phyloP scores from a whole-genome alignment of 2,113 vertebrate genomes.

The Epinephelus lanceolatus region DNA sequence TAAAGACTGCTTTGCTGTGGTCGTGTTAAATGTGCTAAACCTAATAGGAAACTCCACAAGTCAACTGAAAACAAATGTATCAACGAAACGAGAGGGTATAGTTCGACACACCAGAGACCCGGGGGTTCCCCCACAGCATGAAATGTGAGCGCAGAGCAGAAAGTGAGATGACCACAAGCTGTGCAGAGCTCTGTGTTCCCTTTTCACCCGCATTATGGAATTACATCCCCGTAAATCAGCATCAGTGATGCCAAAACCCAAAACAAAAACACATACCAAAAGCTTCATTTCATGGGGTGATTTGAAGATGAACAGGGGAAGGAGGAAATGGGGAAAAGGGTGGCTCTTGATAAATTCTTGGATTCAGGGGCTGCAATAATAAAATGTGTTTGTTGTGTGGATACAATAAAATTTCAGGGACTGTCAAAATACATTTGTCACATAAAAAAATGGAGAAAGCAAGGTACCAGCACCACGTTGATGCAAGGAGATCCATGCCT shows the following conservation, averaged over 20 bases:
- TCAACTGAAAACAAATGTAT: slow-evolving; percentile 46
- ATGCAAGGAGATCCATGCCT: background rate
- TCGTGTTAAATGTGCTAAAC: slow-evolving; percentile 33
- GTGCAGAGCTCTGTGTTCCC: slow-evolving; percentile 8
- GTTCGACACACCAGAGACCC: background rate
- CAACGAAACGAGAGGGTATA: slow-evolving; percentile 27
- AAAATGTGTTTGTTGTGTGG: slow-evolving; percentile 13
- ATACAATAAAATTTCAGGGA: slow-evolving; percentile 9
- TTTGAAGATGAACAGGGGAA: slow-evolving; percentile 11
- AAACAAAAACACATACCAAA: slow-evolving; percentile 41
- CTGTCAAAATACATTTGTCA: background rate
- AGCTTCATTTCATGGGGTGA: slow-evolving; percentile 10
- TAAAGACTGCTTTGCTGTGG: slow-evolving; percentile 20
- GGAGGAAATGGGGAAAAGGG: background rate
- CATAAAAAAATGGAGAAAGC: background rate
- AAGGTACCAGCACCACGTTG: background rate
- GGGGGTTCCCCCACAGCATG: slow-evolving; percentile 34
- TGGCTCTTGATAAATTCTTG: slow-evolving; percentile 8
- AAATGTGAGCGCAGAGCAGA: slow-evolving; percentile 30
- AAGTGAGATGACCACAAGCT: slow-evolving; percentile 32
- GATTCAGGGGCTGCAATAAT: slow-evolving; percentile 1
- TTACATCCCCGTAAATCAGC: slow-evolving; percentile 16
- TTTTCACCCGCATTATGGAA: slow-evolving; percentile 21
- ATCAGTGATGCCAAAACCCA: slow-evolving; percentile 17
- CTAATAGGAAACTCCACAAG: slow-evolving; percentile 23